These are phyloP conservation scores for Eristalinus aeneus DNA, from an alignment of 2,888 invertebrate species.

Conservation along the genomic window DNA sequence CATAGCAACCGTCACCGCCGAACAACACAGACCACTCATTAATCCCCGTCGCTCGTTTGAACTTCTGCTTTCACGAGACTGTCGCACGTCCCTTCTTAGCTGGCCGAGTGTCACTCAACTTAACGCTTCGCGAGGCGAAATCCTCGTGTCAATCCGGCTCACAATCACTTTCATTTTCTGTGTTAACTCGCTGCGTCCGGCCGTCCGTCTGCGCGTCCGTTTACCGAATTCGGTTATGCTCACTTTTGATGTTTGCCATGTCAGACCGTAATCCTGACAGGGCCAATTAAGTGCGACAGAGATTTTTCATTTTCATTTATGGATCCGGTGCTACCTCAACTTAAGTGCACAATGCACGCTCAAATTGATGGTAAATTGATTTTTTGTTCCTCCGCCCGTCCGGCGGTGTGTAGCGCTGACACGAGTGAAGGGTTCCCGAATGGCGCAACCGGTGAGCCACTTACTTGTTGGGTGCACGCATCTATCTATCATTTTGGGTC, in stretches of 20 bases:
- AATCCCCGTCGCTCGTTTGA: slow-evolving; percentile 13
- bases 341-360: slow-evolving; percentile 52
- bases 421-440: slow-evolving; percentile 66
- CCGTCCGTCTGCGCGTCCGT: background rate
- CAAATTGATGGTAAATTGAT: slow-evolving; percentile 50
- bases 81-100: slow-evolving; percentile 41
- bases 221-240: slow-evolving; percentile 58
- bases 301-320: slow-evolving; percentile 60
- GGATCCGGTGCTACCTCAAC: slow-evolving; percentile 49
- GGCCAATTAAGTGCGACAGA: slow-evolving; percentile 67
- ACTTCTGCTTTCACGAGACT: slow-evolving; percentile 42
- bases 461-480: slow-evolving; percentile 59
- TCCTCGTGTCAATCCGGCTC: slow-evolving; percentile 45
- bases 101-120: slow-evolving; percentile 36
- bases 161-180: slow-evolving; percentile 66
- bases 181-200: slow-evolving; percentile 35
- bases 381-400: slow-evolving; percentile 4
- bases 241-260: slow-evolving; percentile 62
- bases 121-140: slow-evolving; percentile 55
- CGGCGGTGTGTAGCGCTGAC: background rate
- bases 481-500: slow-evolving; percentile 55
- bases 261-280: slow-evolving; percentile 69
- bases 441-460: slow-evolving; percentile 58
- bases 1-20: background rate
- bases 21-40: background rate